Evolutionary conservation across 1,140 invertebrate genomes (phyloP), one percentile per base, ranked within the genome.

Genomic region (Lasaia peninsularis): DNA sequence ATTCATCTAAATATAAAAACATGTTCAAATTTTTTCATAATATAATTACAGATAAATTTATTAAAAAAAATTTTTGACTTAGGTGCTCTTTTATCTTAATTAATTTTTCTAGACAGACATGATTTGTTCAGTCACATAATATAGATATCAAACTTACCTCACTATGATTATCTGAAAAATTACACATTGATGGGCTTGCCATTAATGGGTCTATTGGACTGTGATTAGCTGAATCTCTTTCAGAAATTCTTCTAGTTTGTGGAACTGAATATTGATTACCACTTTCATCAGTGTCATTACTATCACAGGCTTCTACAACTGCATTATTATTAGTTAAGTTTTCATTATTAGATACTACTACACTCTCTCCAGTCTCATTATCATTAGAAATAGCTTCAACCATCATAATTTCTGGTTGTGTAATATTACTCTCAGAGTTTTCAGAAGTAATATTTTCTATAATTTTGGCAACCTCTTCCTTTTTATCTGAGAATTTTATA

Each of bases 161-260:
- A 77, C 92, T 93, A 59, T 93, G 92, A 71, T 91, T 91, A 73
- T 93, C 92, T 48, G 92, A 93, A 73, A 92, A 93, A 65, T 92
- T 90, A 77, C 92, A 93, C 63, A 92, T 89, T 55, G 92, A 91
- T 28, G 91, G 91, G 85, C 92, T 92, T 60, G 90, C 91, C 62
- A 92, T 67, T 89, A 92, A 91, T 50, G 90, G 90, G 72, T 93
- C 92, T 20, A 91, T 91, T 11, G 93, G 93, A 82, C 93, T 94
- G 63, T 93, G 92, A 76, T 93, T 94, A 18, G 92, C 92, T 21
- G 92, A 93, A 79, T 93, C 92, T 59, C 93, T 87, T 63, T 92
- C 91, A 52, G 87, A 89, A 68, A 84, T 89, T 58, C 79, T 82
- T 74, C 88, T 88, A 50, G 87, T 78, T 65, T 89, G 78, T 59